Evolutionary conservation across 2,888 invertebrate species (phyloP).

Genomic region (Leptinotarsa juncta): DNA sequence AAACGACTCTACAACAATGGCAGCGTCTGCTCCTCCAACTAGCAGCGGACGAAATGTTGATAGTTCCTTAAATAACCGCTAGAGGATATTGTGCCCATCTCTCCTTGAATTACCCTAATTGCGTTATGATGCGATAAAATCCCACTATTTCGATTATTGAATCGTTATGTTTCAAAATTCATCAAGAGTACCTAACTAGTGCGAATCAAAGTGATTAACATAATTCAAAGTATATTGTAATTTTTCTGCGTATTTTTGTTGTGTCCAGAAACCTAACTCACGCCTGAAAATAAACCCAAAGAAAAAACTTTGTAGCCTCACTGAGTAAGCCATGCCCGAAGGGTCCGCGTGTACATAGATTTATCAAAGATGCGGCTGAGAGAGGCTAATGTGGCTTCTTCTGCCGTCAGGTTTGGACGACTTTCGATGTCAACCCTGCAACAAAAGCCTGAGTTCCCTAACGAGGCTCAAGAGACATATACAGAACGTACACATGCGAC

Average conservation of each 20-base stretch:
- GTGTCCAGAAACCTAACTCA: conserved; percentile 14
- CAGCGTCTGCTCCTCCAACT: too few species aligned
- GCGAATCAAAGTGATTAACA: too few species aligned
- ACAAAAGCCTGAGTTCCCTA: conserved; percentile 88
- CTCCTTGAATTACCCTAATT: too few species aligned
- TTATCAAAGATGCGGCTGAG: conserved; percentile 42
- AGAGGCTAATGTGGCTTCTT: conserved; percentile 62
- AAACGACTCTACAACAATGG: too few species aligned
- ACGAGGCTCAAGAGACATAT: conserved; percentile 91
- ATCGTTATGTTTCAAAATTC: too few species aligned
- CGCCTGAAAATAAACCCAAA: background rate
- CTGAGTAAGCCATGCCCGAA: conserved; percentile 12
- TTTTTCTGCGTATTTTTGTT: background rate
- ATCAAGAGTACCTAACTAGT: too few species aligned
- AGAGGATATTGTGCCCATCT: too few species aligned
- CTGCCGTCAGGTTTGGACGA: conserved; percentile 83
- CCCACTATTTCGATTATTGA: too few species aligned
- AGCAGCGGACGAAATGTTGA: too few species aligned
- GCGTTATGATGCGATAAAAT: too few species aligned
- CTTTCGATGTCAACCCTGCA: conserved; percentile 92
- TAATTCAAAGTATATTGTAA: background rate
- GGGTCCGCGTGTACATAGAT: conserved; percentile 43
- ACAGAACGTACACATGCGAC: conserved; percentile 92
- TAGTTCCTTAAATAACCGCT: too few species aligned
- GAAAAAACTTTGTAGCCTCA: conserved; percentile 7